Base-by-base conservation (phyloP, 2,888 invertebrate species). In the Phorcus lineatus region DNA sequence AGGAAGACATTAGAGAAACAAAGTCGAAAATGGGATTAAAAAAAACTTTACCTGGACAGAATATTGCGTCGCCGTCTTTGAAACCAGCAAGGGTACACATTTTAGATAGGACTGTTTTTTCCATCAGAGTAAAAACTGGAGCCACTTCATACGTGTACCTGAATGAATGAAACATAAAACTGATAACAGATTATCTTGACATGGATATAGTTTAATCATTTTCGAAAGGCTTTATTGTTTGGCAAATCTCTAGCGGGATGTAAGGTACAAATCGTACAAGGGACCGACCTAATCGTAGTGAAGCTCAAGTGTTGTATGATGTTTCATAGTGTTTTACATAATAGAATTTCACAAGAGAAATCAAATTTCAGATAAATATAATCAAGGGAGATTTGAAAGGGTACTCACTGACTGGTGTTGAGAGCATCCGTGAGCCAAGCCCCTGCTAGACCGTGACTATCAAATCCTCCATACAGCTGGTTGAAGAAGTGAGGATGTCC, bases 401-500 rank as follows among this genome's bases (percentile, higher is more conserved):
- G 4, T 17, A 62, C 77, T 62, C 36, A 77, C 77, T 62, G 57
- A 17, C 62, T 77, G 36, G 77, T 77, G 57, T 77, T 77, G 31
- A 77, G 62, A n/a, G 57, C 4, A 9, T 99, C 98, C 0, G 99
- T 99, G 85, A 99, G 94, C 99, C 99, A 99, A 94, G 99, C 99
- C 16, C 99, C 99, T 0, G 98, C 99, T 95, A 99, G 96, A 0
- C 98, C 98, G 80, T 99, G 95, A 91, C 99, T 94, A 94, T 99
- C 99, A 94, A 99, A 94, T 0, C 99, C 99, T 92, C 96, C 97
- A 16, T 98, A 98, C 55, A 99, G 95, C 94, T 99, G 99, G 94
- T 99, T 99, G 95, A 99, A 98, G 95, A 99, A 99, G 91, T 96
- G 97, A 0, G 99, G 99, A 94, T 99, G 99, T 82, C 99, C 99